phyloP scores from a whole-genome alignment of 2,797 vertebrate species.

The Eidolon dupreanum region DNA sequence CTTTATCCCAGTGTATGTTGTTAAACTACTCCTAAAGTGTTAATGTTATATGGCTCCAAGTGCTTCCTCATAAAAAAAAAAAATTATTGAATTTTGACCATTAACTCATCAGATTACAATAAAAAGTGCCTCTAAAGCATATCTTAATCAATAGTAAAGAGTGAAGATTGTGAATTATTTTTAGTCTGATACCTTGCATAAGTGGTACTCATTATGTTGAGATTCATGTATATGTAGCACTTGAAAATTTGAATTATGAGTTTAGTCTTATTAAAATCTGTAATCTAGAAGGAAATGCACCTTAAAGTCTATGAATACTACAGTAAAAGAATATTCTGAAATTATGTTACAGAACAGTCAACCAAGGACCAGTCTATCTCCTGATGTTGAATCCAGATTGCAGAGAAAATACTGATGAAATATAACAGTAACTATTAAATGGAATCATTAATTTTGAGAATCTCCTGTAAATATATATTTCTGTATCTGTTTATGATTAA shows the following conservation, averaged over 20 bases:
- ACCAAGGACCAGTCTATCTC: slow-evolving; percentile 70
- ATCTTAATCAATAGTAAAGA: background rate
- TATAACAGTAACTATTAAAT: slow-evolving; percentile 55
- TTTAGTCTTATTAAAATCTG: background rate
- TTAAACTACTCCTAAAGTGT: background rate
- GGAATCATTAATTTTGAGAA: slow-evolving; percentile 55
- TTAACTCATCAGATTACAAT: background rate
- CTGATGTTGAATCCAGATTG: slow-evolving; percentile 71
- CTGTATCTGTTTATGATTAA: slow-evolving; percentile 60
- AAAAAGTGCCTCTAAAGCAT: background rate
- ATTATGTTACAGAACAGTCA: slow-evolving; percentile 76
- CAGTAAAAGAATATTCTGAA: slow-evolving; percentile 52
- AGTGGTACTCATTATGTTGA: background rate
- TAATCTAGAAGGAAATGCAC: background rate
- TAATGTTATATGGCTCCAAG: background rate
- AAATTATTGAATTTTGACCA: background rate
- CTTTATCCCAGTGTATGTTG: background rate
- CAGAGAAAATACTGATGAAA: slow-evolving; percentile 85
- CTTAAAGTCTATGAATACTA: background rate
- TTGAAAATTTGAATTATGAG: background rate
- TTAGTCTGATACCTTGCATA: background rate
- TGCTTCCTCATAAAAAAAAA: background rate
- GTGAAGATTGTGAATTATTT: background rate
- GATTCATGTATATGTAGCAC: background rate
- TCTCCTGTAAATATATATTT: slow-evolving; percentile 60